These are phyloP conservation scores for Hydrochoerus hydrochaeris DNA, from an alignment of 2,113 vertebrate species.

Conservation along the genomic window DNA sequence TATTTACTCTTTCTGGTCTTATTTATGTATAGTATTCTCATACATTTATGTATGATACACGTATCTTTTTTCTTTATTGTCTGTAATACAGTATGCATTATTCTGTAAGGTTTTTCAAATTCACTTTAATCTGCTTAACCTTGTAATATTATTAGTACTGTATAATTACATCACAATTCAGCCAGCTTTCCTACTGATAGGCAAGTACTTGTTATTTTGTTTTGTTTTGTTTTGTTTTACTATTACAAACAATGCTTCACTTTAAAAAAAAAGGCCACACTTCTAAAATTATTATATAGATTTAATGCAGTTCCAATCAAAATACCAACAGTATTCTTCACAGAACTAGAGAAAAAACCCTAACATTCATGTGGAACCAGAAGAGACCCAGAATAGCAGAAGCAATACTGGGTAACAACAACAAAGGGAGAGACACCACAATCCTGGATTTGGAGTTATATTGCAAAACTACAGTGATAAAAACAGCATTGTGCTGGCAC, in stretches of 20 bases:
- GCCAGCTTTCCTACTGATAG: conserved; percentile 8
- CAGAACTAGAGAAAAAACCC: background rate
- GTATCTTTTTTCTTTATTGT: background rate
- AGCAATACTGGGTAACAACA: background rate
- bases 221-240: background rate
- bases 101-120: background rate
- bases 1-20: background rate
- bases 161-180: conserved; percentile 6
- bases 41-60: background rate
- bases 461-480: background rate
- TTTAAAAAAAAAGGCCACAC: background rate
- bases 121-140: conserved; percentile 6
- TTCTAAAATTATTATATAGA: background rate
- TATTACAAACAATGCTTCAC: background rate
- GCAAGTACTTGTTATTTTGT: background rate
- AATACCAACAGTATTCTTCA: background rate
- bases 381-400: background rate
- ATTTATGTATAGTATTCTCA: conserved; percentile 8
- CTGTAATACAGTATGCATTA: background rate
- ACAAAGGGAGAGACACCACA: background rate
- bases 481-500: background rate
- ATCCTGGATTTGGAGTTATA: background rate
- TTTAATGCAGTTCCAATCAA: background rate
- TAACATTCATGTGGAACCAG: background rate
- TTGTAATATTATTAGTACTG: background rate